Evolutionary conservation across 2,113 vertebrate genomes (phyloP).

Genomic region (Scopus umbretta): DNA sequence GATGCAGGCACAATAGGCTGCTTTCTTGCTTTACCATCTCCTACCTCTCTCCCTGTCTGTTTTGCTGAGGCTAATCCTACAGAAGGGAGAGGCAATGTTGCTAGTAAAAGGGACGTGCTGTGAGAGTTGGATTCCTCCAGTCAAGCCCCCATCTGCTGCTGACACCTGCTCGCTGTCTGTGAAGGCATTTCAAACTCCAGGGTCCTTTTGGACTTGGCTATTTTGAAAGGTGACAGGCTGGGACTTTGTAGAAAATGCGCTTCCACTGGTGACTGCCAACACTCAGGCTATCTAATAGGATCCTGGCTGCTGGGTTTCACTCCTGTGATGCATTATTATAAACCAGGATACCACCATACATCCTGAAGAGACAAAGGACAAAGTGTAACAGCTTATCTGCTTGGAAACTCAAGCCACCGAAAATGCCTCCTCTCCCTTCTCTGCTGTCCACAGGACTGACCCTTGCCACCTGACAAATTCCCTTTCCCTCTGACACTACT

Average conservation of each 20-base stretch:
- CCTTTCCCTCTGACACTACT: not conserved
- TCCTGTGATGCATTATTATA: not conserved
- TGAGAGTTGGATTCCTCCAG: not conserved
- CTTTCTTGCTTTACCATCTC: not conserved
- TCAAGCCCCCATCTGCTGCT: not conserved
- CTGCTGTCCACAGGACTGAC: not conserved
- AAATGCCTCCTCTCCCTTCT: not conserved
- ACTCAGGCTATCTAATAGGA: not conserved
- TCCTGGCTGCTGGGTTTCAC: not conserved
- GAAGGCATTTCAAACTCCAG: not conserved
- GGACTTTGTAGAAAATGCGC: not conserved
- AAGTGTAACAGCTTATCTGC: not conserved
- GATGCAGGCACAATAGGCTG: not conserved
- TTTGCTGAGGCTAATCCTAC: not conserved
- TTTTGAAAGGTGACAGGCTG: not conserved
- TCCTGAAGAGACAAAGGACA: not conserved
- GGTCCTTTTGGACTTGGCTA: not conserved
- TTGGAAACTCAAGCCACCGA: not conserved
- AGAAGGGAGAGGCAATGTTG: not conserved
- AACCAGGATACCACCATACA: accelerated
- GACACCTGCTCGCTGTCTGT: not conserved
- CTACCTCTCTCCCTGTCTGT: not conserved
- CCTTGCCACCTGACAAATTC: not conserved
- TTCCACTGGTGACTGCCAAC: not conserved
- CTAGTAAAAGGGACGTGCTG: not conserved